Evolutionary conservation across 2,113 vertebrate species (phyloP).

Genomic region (Thunnus maccoyii): DNA sequence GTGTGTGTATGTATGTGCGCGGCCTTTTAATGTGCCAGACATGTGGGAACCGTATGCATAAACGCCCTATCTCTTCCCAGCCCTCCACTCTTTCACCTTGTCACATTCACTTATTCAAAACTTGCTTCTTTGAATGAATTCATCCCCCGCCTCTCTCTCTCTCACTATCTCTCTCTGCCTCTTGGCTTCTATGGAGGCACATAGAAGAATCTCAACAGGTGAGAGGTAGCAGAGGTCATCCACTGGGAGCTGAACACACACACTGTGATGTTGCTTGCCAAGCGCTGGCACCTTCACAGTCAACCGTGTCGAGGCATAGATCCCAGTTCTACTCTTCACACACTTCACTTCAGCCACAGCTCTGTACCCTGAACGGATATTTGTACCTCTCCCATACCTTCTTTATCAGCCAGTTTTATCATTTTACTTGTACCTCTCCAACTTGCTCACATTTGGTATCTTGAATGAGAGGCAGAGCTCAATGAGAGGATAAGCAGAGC

Average conservation of each 20-base stretch:
- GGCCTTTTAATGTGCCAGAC: conserved; percentile 74
- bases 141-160: conserved; percentile 34
- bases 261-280: conserved; percentile 63
- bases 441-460: conserved; percentile 33
- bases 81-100: conserved; percentile 76
- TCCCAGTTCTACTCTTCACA: conserved; percentile 65
- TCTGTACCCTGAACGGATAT: conserved; percentile 45
- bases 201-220: conserved; percentile 79
- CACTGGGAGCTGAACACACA: conserved; percentile 60
- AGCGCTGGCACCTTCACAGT: conserved; percentile 70
- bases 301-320: conserved; percentile 71
- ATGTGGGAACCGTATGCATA: conserved; percentile 74
- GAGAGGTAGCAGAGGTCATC: conserved; percentile 75
- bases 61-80: conserved; percentile 63
- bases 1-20: conserved; percentile 36
- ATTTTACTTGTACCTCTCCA: conserved; percentile 6
- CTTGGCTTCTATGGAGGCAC: conserved; percentile 42
- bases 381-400: conserved; percentile 44
- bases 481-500: conserved; percentile 26
- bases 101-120: conserved; percentile 80
- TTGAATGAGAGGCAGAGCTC: conserved; percentile 23
- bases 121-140: conserved; percentile 74
- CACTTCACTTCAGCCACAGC: conserved; percentile 59
- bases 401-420: conserved; percentile 17
- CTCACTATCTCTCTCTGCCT: conserved; percentile 40